Conservation (phyloP, 2,797 vertebrate species). For the Artibeus lituratus region DNA sequence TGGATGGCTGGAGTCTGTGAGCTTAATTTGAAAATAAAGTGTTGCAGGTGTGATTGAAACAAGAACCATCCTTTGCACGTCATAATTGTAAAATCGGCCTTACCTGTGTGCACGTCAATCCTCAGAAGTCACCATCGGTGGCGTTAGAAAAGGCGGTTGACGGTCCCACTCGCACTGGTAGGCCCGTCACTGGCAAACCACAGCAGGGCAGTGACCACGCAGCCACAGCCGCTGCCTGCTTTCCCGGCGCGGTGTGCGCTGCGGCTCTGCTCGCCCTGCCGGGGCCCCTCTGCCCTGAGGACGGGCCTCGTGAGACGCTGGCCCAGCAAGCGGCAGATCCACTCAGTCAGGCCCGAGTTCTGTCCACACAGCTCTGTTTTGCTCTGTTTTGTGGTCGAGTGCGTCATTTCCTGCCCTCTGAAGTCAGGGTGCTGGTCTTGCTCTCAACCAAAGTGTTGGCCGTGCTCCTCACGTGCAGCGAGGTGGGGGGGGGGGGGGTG, state of each 20-base stretch:
- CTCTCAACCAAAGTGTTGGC: neutral
- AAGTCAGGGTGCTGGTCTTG: neutral
- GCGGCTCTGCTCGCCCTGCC: neutral
- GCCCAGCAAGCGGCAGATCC: neutral
- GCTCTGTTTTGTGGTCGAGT: neutral
- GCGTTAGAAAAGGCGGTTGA: neutral
- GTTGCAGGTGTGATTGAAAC: neutral
- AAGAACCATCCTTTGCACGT: neutral
- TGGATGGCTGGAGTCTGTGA: neutral
- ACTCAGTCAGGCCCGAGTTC: neutral
- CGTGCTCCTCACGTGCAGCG: neutral
- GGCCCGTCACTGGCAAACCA: neutral
- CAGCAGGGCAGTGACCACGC: neutral
- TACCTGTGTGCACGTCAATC: neutral
- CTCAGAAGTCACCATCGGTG: neutral
- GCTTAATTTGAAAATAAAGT: slow-evolving; percentile 25
- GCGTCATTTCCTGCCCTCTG: neutral
- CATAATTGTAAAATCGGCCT: neutral
- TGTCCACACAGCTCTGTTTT: neutral
- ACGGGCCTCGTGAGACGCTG: neutral
- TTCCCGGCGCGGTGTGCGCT: neutral
- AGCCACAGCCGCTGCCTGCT: neutral
- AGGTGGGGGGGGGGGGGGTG: neutral
- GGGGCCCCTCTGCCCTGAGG: neutral
- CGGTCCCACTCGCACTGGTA: neutral